Conservation (phyloP, 2,797 vertebrate species). For the Enteromius mattozi region DNA sequence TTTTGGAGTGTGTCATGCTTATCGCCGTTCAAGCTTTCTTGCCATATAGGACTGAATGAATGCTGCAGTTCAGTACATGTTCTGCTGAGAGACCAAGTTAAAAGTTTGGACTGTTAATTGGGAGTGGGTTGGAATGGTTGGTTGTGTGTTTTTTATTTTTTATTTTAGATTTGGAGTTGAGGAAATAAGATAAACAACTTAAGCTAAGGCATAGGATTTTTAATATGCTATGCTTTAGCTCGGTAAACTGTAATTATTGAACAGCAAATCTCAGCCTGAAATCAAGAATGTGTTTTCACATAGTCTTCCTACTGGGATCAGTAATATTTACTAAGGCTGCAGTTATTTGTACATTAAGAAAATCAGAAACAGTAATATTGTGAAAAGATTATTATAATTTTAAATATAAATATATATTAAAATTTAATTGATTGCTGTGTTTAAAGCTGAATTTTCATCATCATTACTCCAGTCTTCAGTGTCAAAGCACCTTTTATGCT, state of each 20-base stretch:
- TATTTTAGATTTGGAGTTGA: neutral
- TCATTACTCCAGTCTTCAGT: too few species aligned
- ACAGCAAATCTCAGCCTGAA: neutral
- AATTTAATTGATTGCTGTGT: too few species aligned
- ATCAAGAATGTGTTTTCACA: neutral
- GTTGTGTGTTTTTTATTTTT: neutral
- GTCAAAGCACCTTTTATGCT: too few species aligned
- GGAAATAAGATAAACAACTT: neutral
- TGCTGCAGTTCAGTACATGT: neutral
- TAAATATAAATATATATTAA: too few species aligned
- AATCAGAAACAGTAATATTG: too few species aligned
- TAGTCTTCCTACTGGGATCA: neutral
- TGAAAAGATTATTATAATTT: too few species aligned
- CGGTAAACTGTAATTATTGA: neutral
- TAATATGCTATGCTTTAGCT: neutral
- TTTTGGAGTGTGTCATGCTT: conserved; percentile 34
- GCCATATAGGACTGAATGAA: neutral
- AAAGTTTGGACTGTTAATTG: neutral
- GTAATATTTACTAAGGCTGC: too few species aligned
- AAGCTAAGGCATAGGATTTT: neutral
- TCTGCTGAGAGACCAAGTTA: neutral
- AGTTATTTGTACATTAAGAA: too few species aligned
- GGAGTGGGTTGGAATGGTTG: neutral
- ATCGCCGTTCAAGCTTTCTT: neutral
- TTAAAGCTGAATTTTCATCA: too few species aligned